These are phyloP conservation scores for Heterodera filipjevi DNA, from an alignment of 2,888 invertebrate species.

Conservation along the genomic window DNA sequence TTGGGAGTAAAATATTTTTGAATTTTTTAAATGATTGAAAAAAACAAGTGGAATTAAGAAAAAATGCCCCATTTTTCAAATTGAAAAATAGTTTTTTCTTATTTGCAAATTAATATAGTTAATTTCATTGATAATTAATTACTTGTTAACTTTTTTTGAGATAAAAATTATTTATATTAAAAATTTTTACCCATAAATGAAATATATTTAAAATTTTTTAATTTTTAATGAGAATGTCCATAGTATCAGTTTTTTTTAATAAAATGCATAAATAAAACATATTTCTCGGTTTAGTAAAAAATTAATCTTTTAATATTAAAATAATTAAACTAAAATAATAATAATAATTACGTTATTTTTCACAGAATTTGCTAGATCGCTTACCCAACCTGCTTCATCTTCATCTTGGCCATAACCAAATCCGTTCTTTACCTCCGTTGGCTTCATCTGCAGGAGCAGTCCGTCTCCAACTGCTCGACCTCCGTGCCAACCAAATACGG, in stretches of 20 bases:
- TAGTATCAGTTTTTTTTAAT: no score
- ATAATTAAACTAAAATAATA: not conserved
- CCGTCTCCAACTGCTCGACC: slow-evolving; percentile 40
- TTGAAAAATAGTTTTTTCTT: no score
- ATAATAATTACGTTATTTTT: not conserved
- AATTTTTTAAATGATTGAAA: not conserved
- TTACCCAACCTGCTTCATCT: slow-evolving; percentile 49
- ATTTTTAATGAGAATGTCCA: no score
- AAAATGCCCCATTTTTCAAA: no score
- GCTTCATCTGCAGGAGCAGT: slow-evolving; percentile 14
- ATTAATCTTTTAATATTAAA: not conserved
- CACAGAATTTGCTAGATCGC: slow-evolving; percentile 56
- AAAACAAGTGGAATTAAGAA: not conserved
- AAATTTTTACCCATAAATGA: no score
- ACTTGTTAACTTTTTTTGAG: no score
- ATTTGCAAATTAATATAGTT: no score
- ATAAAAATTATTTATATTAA: no score
- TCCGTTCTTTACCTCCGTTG: slow-evolving; percentile 44
- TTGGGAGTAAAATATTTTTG: not conserved
- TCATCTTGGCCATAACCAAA: slow-evolving; percentile 55
- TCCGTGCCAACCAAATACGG: slow-evolving; percentile 41
- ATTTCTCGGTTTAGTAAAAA: no score
- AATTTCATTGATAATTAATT: no score
- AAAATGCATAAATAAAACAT: no score
- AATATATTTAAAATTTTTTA: no score